A percentile compares a stretch with the other conserved stretches of the same genome.
Conservation (phyloP, 2,113 vertebrate species). For the Psilopogon haemacephalus region DNA sequence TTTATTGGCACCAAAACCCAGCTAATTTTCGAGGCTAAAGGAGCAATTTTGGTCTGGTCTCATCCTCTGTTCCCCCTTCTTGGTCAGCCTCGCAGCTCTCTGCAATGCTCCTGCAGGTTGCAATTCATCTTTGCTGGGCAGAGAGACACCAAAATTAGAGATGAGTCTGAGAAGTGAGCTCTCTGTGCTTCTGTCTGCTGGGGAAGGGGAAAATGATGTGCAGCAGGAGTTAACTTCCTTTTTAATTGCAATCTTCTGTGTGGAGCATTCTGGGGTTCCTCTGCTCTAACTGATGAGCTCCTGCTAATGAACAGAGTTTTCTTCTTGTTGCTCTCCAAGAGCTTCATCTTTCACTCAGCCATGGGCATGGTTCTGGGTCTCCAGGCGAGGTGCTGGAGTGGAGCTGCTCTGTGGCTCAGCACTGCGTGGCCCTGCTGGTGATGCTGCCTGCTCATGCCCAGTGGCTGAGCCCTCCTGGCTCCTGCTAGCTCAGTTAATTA, state of each 20-base stretch:
- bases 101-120: background rate
- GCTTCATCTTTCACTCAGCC: background rate
- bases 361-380: background rate
- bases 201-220: background rate
- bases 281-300: background rate
- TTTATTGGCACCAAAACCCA: background rate
- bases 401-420: background rate
- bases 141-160: background rate
- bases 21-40: background rate
- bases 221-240: background rate
- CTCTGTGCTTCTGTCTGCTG: background rate
- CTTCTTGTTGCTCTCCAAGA: background rate
- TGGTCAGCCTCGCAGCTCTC: background rate
- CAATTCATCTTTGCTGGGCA: background rate
- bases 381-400: rapidly evolving
- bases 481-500: background rate
- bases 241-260: background rate
- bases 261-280: background rate
- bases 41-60: background rate
- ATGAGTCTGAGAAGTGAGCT: background rate
- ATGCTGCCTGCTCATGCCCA: background rate
- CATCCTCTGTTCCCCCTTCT: background rate
- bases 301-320: background rate
- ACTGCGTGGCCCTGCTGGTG: rapidly evolving
- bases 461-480: background rate